phyloP scores from a whole-genome alignment of 2,113 vertebrate species.

The Brachyistius frenatus region DNA sequence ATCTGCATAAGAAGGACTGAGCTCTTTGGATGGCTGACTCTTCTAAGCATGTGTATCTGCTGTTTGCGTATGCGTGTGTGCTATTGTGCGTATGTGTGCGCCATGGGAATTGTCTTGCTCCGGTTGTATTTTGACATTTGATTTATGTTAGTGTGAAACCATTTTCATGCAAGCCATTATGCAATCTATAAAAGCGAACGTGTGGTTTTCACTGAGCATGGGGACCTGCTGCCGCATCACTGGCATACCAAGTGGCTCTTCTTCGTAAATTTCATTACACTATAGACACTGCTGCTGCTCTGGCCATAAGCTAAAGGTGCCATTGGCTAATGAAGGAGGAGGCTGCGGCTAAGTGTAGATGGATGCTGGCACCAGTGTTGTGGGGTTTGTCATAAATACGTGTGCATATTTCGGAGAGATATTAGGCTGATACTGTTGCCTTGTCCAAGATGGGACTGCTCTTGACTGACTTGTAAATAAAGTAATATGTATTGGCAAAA shows the following conservation, averaged over 20 bases:
- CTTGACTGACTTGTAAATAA: conserved; percentile 67
- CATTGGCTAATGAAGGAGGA: conserved; percentile 83
- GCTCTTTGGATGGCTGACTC: conserved; percentile 64
- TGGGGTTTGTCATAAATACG: conserved; percentile 61
- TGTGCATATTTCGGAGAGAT: conserved; percentile 62
- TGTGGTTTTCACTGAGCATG: conserved; percentile 81
- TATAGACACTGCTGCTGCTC: conserved; percentile 77
- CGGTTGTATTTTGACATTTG: conserved; percentile 86
- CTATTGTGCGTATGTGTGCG: conserved; percentile 60
- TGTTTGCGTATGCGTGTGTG: conserved; percentile 22
- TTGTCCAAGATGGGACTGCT: conserved; percentile 50
- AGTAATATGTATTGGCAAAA: conserved; percentile 58
- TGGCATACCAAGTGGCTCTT: conserved; percentile 86
- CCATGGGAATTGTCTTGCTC: conserved; percentile 82
- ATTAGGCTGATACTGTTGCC: conserved; percentile 59
- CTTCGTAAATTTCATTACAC: conserved; percentile 84
- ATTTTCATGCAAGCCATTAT: conserved; percentile 86
- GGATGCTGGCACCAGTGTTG: conserved; percentile 62
- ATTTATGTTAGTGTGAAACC: conserved; percentile 86
- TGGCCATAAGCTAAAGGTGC: conserved; percentile 83
- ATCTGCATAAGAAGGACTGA: conserved; percentile 70
- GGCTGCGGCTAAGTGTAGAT: conserved; percentile 72
- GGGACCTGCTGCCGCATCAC: conserved; percentile 76
- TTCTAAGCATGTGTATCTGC: conserved; percentile 61
- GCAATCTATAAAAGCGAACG: conserved; percentile 84